These are phyloP conservation scores for Sphyrna mokarran DNA, from an alignment of 2,113 vertebrate species.

Conservation along the genomic window DNA sequence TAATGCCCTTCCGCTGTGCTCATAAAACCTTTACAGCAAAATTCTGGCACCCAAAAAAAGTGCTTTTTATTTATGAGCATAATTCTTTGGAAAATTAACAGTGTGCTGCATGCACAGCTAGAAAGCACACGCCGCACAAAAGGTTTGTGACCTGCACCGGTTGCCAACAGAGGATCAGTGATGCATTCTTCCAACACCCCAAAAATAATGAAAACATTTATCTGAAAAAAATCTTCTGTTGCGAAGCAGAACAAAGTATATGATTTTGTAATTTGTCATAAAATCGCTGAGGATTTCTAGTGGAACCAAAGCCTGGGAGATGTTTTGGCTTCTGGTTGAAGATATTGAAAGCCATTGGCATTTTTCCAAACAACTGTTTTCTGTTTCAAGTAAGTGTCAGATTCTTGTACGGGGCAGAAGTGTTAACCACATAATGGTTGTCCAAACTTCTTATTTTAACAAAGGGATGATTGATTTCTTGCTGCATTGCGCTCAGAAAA, in stretches of 20 bases:
- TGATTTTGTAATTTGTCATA: not conserved
- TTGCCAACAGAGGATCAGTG: not conserved
- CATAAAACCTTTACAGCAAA: not conserved
- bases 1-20: not conserved
- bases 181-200: not conserved
- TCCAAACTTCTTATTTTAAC: not conserved
- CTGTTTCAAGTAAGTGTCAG: not conserved
- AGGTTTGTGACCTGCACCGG: not conserved
- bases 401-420: not conserved
- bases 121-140: not conserved
- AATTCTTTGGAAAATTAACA: slow-evolving; percentile 20
- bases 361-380: not conserved
- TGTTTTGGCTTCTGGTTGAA: not conserved
- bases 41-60: not conserved
- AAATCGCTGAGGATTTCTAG: not conserved
- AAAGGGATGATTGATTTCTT: not conserved
- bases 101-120: not conserved
- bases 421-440: not conserved
- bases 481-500: too few relatives aligned
- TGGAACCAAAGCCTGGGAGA: not conserved
- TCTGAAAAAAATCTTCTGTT: not conserved
- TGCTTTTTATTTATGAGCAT: not conserved
- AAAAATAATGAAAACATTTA: not conserved
- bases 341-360: not conserved
- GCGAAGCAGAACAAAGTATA: not conserved